phyloP scores from a whole-genome alignment of 2,797 vertebrate species.

The Coluber constrictor region DNA sequence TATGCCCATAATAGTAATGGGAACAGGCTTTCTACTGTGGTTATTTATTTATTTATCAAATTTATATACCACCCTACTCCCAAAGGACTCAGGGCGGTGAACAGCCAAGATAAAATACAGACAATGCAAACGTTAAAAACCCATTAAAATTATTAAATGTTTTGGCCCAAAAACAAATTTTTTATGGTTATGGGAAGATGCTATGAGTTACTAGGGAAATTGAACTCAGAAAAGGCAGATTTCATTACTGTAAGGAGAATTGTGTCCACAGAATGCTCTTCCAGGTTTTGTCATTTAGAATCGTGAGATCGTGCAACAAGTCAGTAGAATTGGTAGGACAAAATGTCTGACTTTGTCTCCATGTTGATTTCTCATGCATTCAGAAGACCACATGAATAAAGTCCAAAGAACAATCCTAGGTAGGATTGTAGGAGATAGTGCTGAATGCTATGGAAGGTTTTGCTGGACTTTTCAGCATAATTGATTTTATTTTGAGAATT shows the following conservation, averaged over 20 bases:
- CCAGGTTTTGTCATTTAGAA: background rate
- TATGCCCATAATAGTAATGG: background rate
- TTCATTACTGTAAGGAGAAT: background rate
- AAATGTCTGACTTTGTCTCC: background rate
- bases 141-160: too few relatives aligned
- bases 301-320: background rate
- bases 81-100: too few relatives aligned
- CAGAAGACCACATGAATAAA: background rate
- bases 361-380: background rate
- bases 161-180: too few relatives aligned
- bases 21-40: background rate
- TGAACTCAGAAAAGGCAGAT: background rate
- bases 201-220: background rate
- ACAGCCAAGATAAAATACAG: too few relatives aligned
- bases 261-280: background rate
- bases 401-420: background rate
- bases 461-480: background rate
- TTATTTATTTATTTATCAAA: too few relatives aligned
- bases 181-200: background rate
- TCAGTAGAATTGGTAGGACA: background rate
- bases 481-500: background rate
- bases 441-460: background rate
- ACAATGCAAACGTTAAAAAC: too few relatives aligned
- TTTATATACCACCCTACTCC: too few relatives aligned
- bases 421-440: background rate